Evolutionary conservation across 2,113 vertebrate genomes (phyloP).

Genomic region (Phoxinus phoxinus): DNA sequence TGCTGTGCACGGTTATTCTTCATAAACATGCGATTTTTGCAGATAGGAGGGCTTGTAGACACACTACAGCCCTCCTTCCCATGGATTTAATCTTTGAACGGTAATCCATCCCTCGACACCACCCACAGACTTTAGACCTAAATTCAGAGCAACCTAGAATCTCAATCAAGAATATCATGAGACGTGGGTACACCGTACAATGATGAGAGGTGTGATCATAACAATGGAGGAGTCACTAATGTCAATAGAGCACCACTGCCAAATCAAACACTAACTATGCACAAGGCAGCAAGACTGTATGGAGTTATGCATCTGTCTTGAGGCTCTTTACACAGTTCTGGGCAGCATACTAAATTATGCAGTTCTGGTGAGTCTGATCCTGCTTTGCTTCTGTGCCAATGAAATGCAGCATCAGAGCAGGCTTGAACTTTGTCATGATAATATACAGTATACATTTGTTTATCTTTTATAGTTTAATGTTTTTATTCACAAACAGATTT

Average conservation of each 20-base stretch:
- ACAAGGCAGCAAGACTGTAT: background rate
- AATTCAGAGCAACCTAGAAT: constrained; percentile 62
- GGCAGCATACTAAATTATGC: background rate
- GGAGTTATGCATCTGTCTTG: background rate
- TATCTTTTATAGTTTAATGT: background rate
- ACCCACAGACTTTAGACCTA: constrained; percentile 65
- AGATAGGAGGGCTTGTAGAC: constrained; percentile 19
- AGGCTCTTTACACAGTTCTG: constrained; percentile 1
- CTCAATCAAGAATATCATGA: constrained; percentile 46
- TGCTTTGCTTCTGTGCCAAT: background rate
- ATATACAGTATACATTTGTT: no score
- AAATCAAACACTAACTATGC: constrained; percentile 13
- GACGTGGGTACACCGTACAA: constrained; percentile 6
- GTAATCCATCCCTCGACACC: constrained; percentile 73
- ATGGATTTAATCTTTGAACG: constrained; percentile 69
- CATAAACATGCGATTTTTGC: constrained; percentile 2
- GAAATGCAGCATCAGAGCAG: background rate
- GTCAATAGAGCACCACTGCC: background rate
- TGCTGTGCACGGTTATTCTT: background rate
- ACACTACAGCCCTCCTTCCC: constrained; percentile 58
- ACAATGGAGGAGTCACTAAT: constrained; percentile 13
- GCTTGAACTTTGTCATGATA: background rate
- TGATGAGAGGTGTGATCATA: constrained; percentile 22
- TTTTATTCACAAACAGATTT: background rate
- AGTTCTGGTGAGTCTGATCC: constrained; percentile 2